A percentile compares a stretch with the other conserved stretches of the same genome.
Conservation (phyloP, 2,888 invertebrate genomes). For the Pollenia labialis region DNA sequence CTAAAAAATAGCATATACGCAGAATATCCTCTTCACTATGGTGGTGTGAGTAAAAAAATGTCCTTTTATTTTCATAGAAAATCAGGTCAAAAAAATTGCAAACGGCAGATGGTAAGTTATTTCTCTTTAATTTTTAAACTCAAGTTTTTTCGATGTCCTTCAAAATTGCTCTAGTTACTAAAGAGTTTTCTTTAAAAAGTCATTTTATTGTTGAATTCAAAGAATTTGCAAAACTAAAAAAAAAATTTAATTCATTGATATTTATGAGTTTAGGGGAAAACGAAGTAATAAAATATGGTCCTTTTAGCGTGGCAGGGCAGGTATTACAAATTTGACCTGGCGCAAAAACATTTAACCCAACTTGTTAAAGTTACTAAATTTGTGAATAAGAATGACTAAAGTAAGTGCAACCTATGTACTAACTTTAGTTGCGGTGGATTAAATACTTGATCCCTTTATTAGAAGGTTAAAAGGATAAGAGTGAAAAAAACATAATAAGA, state of each 20-base stretch:
- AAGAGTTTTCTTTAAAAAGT: slow-evolving; percentile 54
- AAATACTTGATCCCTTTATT: slow-evolving; percentile 75
- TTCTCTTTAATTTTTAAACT: not conserved
- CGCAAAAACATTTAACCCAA: not conserved
- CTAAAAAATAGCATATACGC: too few relatives aligned
- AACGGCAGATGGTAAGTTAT: slow-evolving; percentile 41
- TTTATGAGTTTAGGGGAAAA: slow-evolving; percentile 14
- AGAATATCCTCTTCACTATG: too few relatives aligned
- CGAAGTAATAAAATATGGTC: not conserved
- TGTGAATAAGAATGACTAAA: slow-evolving; percentile 2
- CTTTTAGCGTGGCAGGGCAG: not conserved
- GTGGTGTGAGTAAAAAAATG: too few relatives aligned
- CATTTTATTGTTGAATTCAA: slow-evolving; percentile 37
- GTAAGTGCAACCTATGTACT: not conserved
- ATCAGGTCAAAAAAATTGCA: not conserved
- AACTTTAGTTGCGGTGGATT: slow-evolving; percentile 78
- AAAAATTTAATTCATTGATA: slow-evolving; percentile 54
- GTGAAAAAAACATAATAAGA: slow-evolving; percentile 1
- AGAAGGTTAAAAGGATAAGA: not conserved
- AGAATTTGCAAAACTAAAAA: not conserved
- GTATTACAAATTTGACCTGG: not conserved
- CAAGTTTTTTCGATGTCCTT: slow-evolving; percentile 26
- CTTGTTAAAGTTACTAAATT: not conserved
- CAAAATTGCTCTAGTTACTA: slow-evolving; percentile 29
- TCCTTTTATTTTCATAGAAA: not conserved